These are phyloP conservation scores for Drosophila kambysellisi DNA, from an alignment of 2,888 invertebrate genomes.

Conservation along the genomic window DNA sequence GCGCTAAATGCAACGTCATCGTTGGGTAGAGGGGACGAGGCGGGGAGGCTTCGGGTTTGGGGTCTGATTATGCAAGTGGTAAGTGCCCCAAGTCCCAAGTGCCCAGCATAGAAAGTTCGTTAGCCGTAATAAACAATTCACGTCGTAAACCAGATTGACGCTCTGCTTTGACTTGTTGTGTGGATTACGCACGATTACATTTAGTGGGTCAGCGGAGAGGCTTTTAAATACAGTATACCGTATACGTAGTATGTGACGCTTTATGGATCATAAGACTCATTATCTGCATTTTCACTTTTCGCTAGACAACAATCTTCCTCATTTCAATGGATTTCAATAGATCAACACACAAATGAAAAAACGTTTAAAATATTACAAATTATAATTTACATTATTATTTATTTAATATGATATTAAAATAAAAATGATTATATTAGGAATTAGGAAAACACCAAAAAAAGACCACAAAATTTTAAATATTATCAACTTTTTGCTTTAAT, in stretches of 20 bases:
- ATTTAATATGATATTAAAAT: background rate
- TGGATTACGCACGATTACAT: conserved; percentile 66
- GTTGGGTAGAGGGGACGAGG: background rate
- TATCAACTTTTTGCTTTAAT: background rate
- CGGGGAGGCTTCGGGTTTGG: background rate
- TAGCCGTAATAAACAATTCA: conserved; percentile 77
- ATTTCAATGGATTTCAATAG: background rate
- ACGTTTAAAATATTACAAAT: background rate
- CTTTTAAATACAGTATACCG: conserved; percentile 2
- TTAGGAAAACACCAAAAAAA: background rate
- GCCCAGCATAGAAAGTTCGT: conserved; percentile 67
- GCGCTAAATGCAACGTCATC: conserved; percentile 57
- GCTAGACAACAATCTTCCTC: conserved; percentile 14
- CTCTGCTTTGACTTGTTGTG: conserved; percentile 25
- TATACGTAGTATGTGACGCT: conserved; percentile 2
- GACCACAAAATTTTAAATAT: background rate
- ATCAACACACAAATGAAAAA: background rate
- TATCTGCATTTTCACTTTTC: conserved; percentile 49
- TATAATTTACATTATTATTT: background rate
- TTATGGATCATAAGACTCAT: conserved; percentile 41
- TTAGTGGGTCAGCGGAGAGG: conserved; percentile 60
- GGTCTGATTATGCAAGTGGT: conserved; percentile 61
- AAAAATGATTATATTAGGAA: background rate
- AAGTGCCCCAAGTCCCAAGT: conserved; percentile 42
- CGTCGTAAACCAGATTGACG: conserved; percentile 71